phyloP scores from a whole-genome alignment of 2,113 vertebrate species.

The Pseudopodoces humilis region DNA sequence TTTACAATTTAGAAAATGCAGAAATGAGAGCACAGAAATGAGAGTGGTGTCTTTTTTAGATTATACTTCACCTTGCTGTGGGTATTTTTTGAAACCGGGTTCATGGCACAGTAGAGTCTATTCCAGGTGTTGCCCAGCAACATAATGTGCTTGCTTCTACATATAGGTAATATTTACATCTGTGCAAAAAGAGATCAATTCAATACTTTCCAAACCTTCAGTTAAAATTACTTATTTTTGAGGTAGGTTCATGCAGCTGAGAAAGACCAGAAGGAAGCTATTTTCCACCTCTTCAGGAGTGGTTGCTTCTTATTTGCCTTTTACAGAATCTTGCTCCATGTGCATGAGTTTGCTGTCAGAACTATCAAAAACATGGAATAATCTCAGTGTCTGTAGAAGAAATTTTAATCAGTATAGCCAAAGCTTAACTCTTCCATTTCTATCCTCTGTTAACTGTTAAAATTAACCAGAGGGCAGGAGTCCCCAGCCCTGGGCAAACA shows the following conservation, averaged over 20 bases:
- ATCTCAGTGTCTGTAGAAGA: background rate
- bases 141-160: background rate
- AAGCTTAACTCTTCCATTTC: background rate
- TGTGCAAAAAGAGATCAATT: background rate
- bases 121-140: background rate
- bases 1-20: background rate
- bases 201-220: background rate
- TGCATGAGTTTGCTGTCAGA: background rate
- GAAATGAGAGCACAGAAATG: background rate
- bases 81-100: background rate
- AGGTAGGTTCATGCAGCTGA: background rate
- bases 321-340: background rate
- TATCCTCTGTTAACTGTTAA: background rate
- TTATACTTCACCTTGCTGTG: background rate
- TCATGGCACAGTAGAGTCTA: background rate
- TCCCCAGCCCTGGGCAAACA: background rate
- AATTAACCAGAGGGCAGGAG: background rate
- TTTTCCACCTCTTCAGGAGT: background rate
- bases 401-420: background rate
- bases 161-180: background rate
- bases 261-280: background rate
- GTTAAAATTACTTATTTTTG: background rate
- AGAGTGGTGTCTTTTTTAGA: background rate
- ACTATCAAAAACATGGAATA: background rate
- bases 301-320: background rate